A percentile compares a stretch with the other conserved stretches of the same genome.
Evolutionary conservation across 2,888 invertebrate genomes (phyloP).

Genomic region (Embidobia sp.): DNA sequence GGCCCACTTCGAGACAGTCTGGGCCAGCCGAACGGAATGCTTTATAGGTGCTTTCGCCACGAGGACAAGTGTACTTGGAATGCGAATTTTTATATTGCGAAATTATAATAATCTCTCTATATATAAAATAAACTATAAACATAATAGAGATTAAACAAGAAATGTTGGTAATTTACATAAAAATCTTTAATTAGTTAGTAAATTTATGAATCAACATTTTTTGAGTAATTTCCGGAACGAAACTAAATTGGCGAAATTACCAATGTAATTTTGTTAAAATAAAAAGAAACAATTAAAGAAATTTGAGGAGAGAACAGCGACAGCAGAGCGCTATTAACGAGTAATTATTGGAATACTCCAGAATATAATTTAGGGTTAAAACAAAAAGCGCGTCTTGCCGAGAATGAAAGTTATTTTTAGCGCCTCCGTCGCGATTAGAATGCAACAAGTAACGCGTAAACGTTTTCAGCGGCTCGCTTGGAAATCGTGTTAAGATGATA

Average conservation of each 20-base stretch:
- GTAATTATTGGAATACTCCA: conserved; percentile 10
- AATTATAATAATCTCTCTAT: too few species aligned
- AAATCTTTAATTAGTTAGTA: too few species aligned
- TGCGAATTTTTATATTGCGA: conserved; percentile 35
- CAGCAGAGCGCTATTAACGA: too few species aligned
- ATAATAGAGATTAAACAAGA: too few species aligned
- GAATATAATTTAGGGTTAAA: conserved; percentile 38
- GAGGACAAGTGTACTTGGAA: conserved; percentile 41
- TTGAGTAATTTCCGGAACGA: too few species aligned
- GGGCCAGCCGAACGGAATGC: conserved; percentile 65
- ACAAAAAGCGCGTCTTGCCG: conserved; percentile 56
- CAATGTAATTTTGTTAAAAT: too few species aligned
- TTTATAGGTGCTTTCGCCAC: conserved; percentile 42
- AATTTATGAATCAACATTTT: too few species aligned
- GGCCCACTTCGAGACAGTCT: conserved; percentile 70
- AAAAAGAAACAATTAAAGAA: too few species aligned
- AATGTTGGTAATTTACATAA: too few species aligned
- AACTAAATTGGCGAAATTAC: too few species aligned
- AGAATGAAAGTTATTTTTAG: conserved; percentile 73
- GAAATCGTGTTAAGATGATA: conserved; percentile 55
- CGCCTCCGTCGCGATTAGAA: conserved; percentile 76
- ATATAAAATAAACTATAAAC: too few species aligned
- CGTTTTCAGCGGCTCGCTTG: conserved; percentile 59
- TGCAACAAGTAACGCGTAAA: conserved; percentile 77
- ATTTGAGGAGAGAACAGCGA: too few species aligned